Percentiles rank a stretch among this genome's conserved stretches.
These are phyloP conservation scores for Xylocopa sonorina DNA, from an alignment of 1,140 invertebrate species.

Conservation along the genomic window DNA sequence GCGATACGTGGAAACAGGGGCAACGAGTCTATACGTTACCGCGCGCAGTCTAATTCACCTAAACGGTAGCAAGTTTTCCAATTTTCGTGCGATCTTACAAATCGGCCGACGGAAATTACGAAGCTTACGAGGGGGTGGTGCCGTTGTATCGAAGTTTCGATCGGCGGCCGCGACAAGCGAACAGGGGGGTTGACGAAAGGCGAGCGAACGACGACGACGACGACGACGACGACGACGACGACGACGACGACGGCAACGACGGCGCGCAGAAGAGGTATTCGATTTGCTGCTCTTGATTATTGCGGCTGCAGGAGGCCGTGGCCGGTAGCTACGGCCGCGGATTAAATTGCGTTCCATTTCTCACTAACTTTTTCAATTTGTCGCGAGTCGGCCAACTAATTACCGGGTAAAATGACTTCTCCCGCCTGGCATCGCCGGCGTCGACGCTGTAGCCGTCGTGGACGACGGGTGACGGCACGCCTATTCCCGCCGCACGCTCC, in stretches of 20 bases:
- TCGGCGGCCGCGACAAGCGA: background rate
- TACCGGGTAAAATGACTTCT: slow-evolving; percentile 78
- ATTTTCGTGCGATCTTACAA: slow-evolving; percentile 13
- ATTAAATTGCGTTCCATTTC: slow-evolving; percentile 79
- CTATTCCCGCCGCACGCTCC: background rate
- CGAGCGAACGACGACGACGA: slow-evolving; percentile 17
- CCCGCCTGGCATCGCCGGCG: slow-evolving; percentile 44
- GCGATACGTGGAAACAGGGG: too few relatives aligned
- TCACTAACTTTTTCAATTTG: slow-evolving; percentile 81
- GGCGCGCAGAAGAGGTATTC: slow-evolving; percentile 51
- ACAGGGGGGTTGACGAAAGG: too few relatives aligned
- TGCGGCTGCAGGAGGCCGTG: slow-evolving; percentile 48
- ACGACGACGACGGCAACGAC: slow-evolving; percentile 5
- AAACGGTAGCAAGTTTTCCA: slow-evolving; percentile 18
- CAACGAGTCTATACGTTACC: too few relatives aligned
- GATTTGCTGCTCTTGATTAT: slow-evolving; percentile 64
- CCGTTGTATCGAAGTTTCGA: slow-evolving; percentile 45
- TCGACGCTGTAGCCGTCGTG: background rate
- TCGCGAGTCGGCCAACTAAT: slow-evolving; percentile 78
- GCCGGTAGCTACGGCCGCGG: slow-evolving; percentile 56
- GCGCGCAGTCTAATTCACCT: too few relatives aligned
- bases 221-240: background rate
- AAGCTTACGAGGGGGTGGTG: slow-evolving; percentile 2
- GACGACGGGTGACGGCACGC: background rate
- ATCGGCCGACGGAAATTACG: slow-evolving; percentile 39